Conservation (phyloP, 2,888 invertebrate species). For the Argyra leucocephala region DNA sequence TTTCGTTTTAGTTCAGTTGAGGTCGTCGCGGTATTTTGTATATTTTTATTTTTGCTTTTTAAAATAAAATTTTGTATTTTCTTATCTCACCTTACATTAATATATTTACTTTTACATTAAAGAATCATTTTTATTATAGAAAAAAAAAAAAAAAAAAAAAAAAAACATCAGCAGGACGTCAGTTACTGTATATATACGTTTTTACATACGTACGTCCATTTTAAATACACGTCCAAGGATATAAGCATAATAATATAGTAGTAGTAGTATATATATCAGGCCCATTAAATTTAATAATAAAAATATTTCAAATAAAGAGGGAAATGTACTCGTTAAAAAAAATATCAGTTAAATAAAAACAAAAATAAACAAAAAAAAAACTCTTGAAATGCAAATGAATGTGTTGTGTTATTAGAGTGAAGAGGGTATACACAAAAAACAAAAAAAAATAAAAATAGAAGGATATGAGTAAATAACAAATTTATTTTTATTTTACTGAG, state of each 20-base stretch:
- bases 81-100: constrained; percentile 4
- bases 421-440: no score
- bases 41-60: no score
- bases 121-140: background rate
- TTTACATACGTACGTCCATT: background rate
- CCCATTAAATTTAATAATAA: background rate
- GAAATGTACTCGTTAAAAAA: background rate
- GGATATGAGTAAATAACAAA: background rate
- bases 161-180: constrained; percentile 1
- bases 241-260: background rate
- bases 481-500: no score
- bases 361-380: background rate
- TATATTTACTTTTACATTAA: background rate
- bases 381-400: background rate
- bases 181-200: background rate
- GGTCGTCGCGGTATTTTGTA: no score
- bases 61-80: background rate
- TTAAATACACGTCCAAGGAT: no score
- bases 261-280: background rate
- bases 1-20: no score
- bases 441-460: background rate
- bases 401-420: background rate
- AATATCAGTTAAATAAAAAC: background rate
- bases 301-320: background rate
- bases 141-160: no score